Base-by-base conservation (phyloP, 2,888 invertebrate species). In the Mythimna impura region DNA sequence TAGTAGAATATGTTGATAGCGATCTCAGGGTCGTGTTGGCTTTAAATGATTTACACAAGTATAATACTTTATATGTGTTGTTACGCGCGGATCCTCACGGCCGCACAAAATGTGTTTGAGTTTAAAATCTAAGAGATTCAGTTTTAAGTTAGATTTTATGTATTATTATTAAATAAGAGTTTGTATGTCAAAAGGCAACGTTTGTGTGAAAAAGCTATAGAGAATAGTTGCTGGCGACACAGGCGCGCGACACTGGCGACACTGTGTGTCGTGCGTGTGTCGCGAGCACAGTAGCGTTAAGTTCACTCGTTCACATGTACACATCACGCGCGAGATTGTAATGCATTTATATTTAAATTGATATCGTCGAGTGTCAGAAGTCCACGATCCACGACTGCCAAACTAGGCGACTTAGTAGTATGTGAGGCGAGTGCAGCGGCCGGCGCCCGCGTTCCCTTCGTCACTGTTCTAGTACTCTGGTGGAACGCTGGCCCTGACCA, bases 271-370 rank as follows among this genome's bases (percentile, higher is more conserved):
- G 22, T 17, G 74, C 25, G 25, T 25, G 75, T 25, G 71, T 36
- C 40, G 72, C 70, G 20, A 7, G 50, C 12, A 8, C 22, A 34
- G 43, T 68, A 67, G 71, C 20, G 66, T 30, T 74, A 65, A 69
- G 69, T 67, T 74, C 72, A 81, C 86, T 85, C 79, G 86, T 82
- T 83, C 80, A 76, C 83, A 74, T 85, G 78, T 71, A 84, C 83
- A 89, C 91, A 88, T 89, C 91, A 89, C 91, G 88, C 81, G 82
- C 89, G 93, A 92, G 92, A 91, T 92, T 90, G 86, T 90, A 90
- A 89, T 93, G 94, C 94, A 94, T 94, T 94, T 94, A 94, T 93
- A 90, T 87, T 90, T 89, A 84, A 80, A 73, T 66, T 81, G 63
- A 74, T 76, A 78, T 69, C 6, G 36, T 47, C 71, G 71, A 77